phyloP scores from a whole-genome alignment of 2,113 vertebrate genomes.

The Ciconia boyciana region DNA sequence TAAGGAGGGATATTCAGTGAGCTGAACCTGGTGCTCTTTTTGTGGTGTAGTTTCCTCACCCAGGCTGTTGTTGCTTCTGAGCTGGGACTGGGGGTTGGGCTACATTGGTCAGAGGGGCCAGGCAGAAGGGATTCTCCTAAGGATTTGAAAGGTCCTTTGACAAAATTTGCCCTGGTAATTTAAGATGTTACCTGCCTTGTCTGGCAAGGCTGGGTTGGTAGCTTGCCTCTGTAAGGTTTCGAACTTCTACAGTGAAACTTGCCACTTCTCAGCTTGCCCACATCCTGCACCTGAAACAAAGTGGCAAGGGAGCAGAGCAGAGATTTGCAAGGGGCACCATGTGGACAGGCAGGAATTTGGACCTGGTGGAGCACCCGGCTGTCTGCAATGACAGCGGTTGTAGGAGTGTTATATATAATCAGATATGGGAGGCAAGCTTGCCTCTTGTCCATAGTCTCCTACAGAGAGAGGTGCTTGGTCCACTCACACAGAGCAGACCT shows the following conservation, averaged over 20 bases:
- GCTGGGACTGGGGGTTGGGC: background rate
- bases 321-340: background rate
- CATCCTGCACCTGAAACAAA: background rate
- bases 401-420: background rate
- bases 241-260: background rate
- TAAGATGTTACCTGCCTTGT: background rate
- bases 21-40: background rate
- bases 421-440: background rate
- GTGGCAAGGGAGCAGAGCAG: background rate
- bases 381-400: accelerated
- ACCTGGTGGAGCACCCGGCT: background rate
- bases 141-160: background rate
- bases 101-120: background rate
- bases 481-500: background rate
- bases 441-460: background rate
- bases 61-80: background rate
- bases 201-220: background rate
- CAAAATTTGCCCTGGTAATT: background rate
- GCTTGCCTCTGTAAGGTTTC: background rate
- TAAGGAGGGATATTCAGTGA: background rate
- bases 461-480: background rate
- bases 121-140: background rate
- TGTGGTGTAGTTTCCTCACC: background rate
- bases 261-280: background rate
- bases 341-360: background rate